phyloP scores from a whole-genome alignment of 2,888 invertebrate genomes.

The Sphecodes monilicornis region DNA sequence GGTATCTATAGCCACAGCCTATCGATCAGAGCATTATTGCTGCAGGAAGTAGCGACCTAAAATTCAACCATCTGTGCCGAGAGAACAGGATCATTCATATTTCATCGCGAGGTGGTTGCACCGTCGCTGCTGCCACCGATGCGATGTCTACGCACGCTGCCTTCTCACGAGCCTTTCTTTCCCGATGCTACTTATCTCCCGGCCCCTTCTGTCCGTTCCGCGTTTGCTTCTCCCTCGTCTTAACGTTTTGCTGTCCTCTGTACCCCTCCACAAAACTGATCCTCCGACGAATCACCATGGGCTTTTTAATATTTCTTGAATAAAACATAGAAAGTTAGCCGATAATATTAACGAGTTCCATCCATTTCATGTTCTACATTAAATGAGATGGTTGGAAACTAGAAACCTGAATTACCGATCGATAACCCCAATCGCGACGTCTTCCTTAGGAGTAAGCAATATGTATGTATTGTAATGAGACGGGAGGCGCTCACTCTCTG shows the following conservation, averaged over 20 bases:
- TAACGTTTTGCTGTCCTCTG: background rate
- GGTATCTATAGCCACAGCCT: slow-evolving; percentile 70
- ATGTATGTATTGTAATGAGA: too few relatives aligned
- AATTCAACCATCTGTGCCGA: slow-evolving; percentile 77
- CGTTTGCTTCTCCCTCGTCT: slow-evolving; percentile 13
- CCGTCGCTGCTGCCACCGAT: slow-evolving; percentile 55
- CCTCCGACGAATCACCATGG: too few relatives aligned
- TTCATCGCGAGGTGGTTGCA: slow-evolving; percentile 76
- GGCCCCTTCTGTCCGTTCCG: slow-evolving; percentile 26
- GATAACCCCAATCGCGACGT: too few relatives aligned
- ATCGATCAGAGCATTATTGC: slow-evolving; percentile 75
- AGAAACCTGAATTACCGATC: too few relatives aligned
- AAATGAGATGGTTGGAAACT: too few relatives aligned
- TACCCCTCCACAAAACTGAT: too few relatives aligned
- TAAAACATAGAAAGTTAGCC: too few relatives aligned
- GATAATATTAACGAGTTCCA: too few relatives aligned
- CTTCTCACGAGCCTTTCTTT: slow-evolving; percentile 28
- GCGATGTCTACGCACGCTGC: slow-evolving; percentile 24
- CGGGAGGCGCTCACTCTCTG: too few relatives aligned
- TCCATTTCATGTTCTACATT: too few relatives aligned
- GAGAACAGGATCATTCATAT: slow-evolving; percentile 76
- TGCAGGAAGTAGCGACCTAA: slow-evolving; percentile 74
- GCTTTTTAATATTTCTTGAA: too few relatives aligned
- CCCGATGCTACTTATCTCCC: slow-evolving; percentile 35
- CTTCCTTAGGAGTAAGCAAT: too few relatives aligned